Percentiles rank a stretch among this genome's conserved stretches.
These are phyloP conservation scores for Micromesistius poutassou DNA, from an alignment of 2,797 vertebrate species.

Conservation along the genomic window DNA sequence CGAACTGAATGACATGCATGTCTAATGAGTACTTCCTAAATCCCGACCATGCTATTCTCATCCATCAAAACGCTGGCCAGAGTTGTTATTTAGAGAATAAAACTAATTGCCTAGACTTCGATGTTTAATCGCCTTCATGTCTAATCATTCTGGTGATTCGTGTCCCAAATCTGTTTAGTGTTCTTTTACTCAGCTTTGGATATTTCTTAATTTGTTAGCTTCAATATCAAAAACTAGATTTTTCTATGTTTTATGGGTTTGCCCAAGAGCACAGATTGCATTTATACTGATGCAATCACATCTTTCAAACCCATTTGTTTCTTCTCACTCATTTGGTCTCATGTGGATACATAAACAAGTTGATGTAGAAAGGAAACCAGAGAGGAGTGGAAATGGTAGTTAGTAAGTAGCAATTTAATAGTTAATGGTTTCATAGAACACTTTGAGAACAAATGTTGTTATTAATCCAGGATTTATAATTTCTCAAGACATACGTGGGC, in stretches of 20 bases:
- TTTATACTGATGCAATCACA: neutral
- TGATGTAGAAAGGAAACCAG: neutral
- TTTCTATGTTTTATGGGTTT: neutral
- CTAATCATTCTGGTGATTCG: neutral
- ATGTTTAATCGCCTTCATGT: neutral
- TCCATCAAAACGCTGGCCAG: constrained; percentile 9
- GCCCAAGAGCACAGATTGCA: neutral
- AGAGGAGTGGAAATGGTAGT: neutral
- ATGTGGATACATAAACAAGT: neutral
- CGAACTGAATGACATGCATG: constrained; percentile 37
- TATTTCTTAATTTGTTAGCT: neutral
- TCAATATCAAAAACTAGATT: neutral
- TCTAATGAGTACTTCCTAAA: neutral
- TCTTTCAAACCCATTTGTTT: neutral
- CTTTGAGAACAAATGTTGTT: neutral
- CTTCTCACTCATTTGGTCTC: neutral
- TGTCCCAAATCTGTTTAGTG: neutral
- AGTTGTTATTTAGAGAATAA: neutral
- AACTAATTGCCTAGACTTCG: neutral
- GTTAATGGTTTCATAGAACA: neutral
- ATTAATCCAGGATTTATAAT: neutral
- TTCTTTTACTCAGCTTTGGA: neutral
- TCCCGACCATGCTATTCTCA: neutral
- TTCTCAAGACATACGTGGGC: neutral
- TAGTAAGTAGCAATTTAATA: neutral